phyloP scores from a whole-genome alignment of 2,113 vertebrate species.

The pig (Sus scrofa) region DNA sequence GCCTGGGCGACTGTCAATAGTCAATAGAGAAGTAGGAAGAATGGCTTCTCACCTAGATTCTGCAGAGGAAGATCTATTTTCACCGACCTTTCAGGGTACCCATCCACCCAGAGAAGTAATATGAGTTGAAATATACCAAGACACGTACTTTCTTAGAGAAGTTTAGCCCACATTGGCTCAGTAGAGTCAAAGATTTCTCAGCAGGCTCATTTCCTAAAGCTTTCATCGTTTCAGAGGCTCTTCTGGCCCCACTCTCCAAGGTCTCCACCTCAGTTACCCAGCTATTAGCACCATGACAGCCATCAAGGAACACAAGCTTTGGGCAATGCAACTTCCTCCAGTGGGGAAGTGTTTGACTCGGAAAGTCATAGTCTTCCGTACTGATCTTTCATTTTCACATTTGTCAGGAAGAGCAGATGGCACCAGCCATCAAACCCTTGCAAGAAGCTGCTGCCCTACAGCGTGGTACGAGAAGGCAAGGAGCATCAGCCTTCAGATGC shows the following conservation, averaged over 20 bases:
- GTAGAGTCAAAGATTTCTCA: not conserved
- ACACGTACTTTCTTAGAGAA: not conserved
- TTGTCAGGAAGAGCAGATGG: not conserved
- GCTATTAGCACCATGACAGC: not conserved
- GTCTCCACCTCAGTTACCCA: not conserved
- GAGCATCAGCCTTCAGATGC: not conserved
- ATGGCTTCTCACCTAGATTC: not conserved
- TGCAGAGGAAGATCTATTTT: not conserved
- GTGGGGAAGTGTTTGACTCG: not conserved
- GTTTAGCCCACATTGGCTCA: not conserved
- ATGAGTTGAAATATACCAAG: not conserved
- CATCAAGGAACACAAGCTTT: not conserved
- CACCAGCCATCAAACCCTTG: not conserved
- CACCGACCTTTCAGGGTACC: not conserved
- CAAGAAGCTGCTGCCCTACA: not conserved
- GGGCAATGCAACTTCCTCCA: not conserved
- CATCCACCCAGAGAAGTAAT: not conserved
- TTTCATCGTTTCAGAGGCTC: not conserved
- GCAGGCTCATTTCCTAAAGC: not conserved
- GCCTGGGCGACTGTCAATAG: not conserved
- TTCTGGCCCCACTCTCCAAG: not conserved
- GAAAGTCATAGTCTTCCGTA: not conserved
- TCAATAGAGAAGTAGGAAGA: not conserved
- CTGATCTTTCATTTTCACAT: not conserved
- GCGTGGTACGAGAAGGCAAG: not conserved